Conservation (phyloP, 1,140 invertebrate species). For the Yoshiicerus persimilis region DNA sequence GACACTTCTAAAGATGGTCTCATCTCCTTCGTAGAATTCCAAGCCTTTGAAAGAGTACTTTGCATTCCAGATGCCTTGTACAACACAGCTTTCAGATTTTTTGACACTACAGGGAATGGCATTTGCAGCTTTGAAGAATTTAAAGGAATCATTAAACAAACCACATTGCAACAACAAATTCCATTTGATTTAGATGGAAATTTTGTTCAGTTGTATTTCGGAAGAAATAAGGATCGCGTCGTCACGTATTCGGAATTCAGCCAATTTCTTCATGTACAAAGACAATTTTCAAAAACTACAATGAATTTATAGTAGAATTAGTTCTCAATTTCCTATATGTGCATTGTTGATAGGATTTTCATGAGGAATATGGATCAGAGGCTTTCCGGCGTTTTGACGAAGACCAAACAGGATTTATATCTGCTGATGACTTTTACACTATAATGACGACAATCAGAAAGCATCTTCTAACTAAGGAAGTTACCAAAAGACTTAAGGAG, state of each 20-base stretch:
- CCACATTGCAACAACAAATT: slow-evolving; percentile 84
- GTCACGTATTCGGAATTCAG: slow-evolving; percentile 95
- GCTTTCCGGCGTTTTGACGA: slow-evolving; percentile 11
- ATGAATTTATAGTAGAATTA: background rate
- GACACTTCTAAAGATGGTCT: slow-evolving; percentile 98
- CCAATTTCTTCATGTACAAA: slow-evolving; percentile 87
- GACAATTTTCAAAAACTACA: slow-evolving; percentile 47
- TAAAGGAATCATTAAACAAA: slow-evolving; percentile 90
- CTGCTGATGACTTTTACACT: slow-evolving; percentile 16
- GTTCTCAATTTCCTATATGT: background rate
- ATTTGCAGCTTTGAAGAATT: slow-evolving; percentile 71
- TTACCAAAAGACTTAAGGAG: slow-evolving; percentile 16
- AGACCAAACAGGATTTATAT: slow-evolving; percentile 30
- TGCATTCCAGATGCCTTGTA: slow-evolving; percentile 97
- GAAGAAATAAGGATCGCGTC: slow-evolving; percentile 85
- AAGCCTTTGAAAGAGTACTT: slow-evolving; percentile 93
- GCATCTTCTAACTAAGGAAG: slow-evolving; percentile 27
- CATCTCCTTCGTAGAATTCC: slow-evolving; percentile 96
- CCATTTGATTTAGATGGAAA: slow-evolving; percentile 95
- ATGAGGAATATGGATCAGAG: slow-evolving; percentile 97
- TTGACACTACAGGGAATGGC: slow-evolving; percentile 83
- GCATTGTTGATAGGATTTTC: slow-evolving; percentile 86
- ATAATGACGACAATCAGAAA: slow-evolving; percentile 41
- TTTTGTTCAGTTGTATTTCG: slow-evolving; percentile 96
- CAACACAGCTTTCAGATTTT: slow-evolving; percentile 95